A percentile compares a stretch with the other conserved stretches of the same genome.
These are phyloP conservation scores for Melanchra persicariae DNA, from an alignment of 2,888 invertebrate genomes.

Conservation along the genomic window DNA sequence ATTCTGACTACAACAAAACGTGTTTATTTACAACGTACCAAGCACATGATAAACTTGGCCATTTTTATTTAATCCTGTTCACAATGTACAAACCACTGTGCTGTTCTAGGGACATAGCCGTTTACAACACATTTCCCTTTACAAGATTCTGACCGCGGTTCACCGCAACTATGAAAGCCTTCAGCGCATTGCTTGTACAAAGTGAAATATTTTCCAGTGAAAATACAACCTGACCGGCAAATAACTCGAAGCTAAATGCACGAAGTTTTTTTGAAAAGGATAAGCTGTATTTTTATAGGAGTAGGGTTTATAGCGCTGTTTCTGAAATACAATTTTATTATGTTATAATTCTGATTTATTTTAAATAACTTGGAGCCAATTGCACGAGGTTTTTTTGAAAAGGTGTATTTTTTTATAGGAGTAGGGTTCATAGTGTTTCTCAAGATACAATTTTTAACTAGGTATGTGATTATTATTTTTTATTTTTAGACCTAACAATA, in stretches of 20 bases:
- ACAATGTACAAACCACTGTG: constrained; percentile 40
- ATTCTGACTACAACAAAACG: background rate
- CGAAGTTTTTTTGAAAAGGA: constrained; percentile 22
- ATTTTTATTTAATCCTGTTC: constrained; percentile 46
- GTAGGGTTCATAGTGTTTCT: too few species aligned
- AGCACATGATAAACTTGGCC: constrained; percentile 1
- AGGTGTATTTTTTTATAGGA: too few species aligned
- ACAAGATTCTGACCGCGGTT: constrained; percentile 50
- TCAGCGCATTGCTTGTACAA: constrained; percentile 47
- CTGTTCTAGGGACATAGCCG: constrained; percentile 48
- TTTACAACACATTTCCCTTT: constrained; percentile 55
- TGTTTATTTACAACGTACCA: constrained; percentile 7
- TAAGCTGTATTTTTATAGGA: background rate
- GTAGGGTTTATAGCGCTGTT: background rate
- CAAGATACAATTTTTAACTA: too few species aligned
- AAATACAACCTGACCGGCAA: constrained; percentile 30
- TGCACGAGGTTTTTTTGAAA: too few species aligned
- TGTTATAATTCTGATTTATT: too few species aligned
- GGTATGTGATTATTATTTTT: too few species aligned
- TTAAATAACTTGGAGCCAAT: too few species aligned
- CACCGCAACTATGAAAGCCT: constrained; percentile 57
- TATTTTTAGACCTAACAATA: too few species aligned
- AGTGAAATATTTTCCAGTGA: constrained; percentile 56
- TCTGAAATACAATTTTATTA: too few species aligned
- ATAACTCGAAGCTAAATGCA: constrained; percentile 17